A percentile compares a stretch with the other conserved stretches of the same genome.
These are phyloP conservation scores for Styela clava DNA, from an alignment of 23 tunicate species.

Conservation along the genomic window DNA sequence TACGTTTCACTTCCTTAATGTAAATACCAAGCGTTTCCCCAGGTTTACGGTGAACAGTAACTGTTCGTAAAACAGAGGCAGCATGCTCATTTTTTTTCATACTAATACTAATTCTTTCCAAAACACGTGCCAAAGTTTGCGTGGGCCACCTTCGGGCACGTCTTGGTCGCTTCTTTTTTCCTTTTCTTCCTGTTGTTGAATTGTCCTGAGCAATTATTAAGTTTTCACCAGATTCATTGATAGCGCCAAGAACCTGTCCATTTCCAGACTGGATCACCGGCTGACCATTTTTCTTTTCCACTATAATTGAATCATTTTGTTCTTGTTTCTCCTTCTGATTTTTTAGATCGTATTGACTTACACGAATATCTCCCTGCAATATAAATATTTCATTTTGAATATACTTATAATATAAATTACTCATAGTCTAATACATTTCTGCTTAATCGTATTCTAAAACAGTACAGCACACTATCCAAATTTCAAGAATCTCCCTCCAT, in stretches of 20 bases:
- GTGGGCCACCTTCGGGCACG: constrained; percentile 17
- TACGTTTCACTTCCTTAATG: constrained; percentile 53
- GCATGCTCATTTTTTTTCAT: constrained; percentile 4
- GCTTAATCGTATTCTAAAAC: too few species aligned
- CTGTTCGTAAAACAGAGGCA: constrained; percentile 38
- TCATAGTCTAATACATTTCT: too few species aligned
- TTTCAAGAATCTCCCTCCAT: too few species aligned
- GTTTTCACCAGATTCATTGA: neutral
- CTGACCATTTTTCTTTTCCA: neutral
- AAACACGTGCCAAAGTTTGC: constrained; percentile 2
- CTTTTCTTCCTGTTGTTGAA: neutral
- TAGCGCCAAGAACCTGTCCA: neutral
- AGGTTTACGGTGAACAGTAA: constrained; percentile 42
- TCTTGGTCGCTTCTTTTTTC: constrained; percentile 2
- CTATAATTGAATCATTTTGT: neutral
- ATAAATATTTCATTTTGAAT: too few species aligned
- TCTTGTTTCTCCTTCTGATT: neutral
- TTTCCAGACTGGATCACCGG: neutral
- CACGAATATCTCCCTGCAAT: constrained; percentile 16
- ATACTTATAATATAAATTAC: too few species aligned
- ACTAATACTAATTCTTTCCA: constrained; percentile 16
- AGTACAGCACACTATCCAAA: too few species aligned
- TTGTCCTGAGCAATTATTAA: neutral
- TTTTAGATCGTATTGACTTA: neutral
- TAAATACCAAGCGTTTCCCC: constrained; percentile 62